Evolutionary conservation across 2,888 invertebrate species (phyloP).

Genomic region (Eupeodes luniger): DNA sequence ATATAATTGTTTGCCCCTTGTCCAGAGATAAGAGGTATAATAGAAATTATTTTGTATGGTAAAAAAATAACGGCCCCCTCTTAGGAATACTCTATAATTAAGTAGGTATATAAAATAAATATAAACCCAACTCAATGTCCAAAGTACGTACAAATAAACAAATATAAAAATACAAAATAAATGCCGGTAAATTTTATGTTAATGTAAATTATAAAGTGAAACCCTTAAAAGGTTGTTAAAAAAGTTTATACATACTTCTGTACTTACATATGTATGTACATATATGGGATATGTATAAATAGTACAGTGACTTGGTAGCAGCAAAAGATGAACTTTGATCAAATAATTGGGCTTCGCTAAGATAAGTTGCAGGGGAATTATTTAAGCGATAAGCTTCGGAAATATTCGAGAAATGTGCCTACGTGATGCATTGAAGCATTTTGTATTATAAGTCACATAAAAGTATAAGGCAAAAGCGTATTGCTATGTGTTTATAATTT

Average conservation of each 20-base stretch:
- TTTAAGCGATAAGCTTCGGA: background rate
- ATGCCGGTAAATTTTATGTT: background rate
- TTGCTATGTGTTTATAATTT: constrained; percentile 1
- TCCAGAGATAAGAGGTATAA: constrained; percentile 24
- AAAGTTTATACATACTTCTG: too few species aligned
- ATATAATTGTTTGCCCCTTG: constrained; percentile 31
- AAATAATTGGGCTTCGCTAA: background rate
- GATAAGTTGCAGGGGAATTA: background rate
- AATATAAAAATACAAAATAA: background rate
- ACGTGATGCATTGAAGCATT: constrained; percentile 34
- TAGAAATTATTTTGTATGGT: constrained; percentile 27
- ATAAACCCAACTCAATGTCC: constrained; percentile 60
- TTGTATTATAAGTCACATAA: background rate
- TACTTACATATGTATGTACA: too few species aligned
- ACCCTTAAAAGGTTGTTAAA: background rate
- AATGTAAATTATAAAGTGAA: background rate
- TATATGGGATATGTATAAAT: too few species aligned
- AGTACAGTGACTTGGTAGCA: constrained; percentile 4
- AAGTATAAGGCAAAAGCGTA: background rate
- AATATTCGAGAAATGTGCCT: constrained; percentile 7
- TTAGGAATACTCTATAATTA: constrained; percentile 12
- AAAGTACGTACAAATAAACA: constrained; percentile 49
- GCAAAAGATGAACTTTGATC: constrained; percentile 22
- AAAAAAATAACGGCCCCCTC: constrained; percentile 32
- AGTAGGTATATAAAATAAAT: too few species aligned